phyloP scores from a whole-genome alignment of 1,140 invertebrate species.

The Colletes latitarsis region DNA sequence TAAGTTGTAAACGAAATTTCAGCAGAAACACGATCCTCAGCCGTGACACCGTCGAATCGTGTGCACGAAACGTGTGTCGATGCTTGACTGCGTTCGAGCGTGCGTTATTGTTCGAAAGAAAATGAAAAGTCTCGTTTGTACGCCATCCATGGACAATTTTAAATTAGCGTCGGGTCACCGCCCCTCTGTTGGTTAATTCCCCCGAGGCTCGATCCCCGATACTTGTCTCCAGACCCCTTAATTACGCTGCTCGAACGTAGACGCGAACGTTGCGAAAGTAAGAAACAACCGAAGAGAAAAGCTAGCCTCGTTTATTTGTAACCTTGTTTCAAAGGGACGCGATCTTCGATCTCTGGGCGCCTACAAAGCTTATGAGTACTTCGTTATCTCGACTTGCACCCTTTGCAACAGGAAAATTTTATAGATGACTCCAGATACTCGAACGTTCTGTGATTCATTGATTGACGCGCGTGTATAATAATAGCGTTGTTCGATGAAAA shows the following conservation, averaged over 20 bases:
- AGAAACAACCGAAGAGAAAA: neutral
- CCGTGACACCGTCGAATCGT: too few relatives aligned
- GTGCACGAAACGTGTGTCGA: too few relatives aligned
- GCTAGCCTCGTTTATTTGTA: neutral
- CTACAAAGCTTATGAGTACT: too few relatives aligned
- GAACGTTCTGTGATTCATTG: too few relatives aligned
- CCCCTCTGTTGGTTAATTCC: neutral
- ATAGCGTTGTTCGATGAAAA: too few relatives aligned
- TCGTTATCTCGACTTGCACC: too few relatives aligned
- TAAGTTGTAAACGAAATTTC: too few relatives aligned
- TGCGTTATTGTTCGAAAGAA: neutral
- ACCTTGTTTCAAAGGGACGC: neutral
- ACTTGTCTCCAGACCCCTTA: neutral
- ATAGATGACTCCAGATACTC: too few relatives aligned
- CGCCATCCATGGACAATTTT: neutral
- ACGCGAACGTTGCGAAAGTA: neutral
- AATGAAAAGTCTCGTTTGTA: neutral
- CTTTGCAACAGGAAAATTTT: too few relatives aligned
- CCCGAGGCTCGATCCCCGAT: neutral
- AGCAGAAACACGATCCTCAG: too few relatives aligned
- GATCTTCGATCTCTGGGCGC: neutral
- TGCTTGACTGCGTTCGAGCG: neutral
- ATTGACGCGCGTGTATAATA: too few relatives aligned
- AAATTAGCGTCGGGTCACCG: neutral
- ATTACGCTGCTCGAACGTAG: neutral